These are phyloP conservation scores for Sphyrna mokarran DNA, from an alignment of 2,113 vertebrate species.

Conservation along the genomic window DNA sequence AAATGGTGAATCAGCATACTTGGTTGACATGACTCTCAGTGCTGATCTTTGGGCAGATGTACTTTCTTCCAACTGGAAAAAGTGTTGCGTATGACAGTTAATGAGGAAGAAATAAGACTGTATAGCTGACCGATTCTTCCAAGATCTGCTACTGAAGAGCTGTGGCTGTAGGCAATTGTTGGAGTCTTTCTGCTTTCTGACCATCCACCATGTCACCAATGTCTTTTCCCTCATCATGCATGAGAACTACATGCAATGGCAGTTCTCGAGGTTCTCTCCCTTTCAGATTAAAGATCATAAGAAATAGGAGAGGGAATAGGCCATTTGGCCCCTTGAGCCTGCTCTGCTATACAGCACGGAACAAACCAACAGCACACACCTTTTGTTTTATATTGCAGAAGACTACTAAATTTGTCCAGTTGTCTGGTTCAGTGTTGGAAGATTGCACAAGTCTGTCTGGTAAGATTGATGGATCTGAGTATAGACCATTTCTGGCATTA, in stretches of 20 bases:
- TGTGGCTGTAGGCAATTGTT: not conserved
- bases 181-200: not conserved
- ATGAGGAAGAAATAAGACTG: not conserved
- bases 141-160: not conserved
- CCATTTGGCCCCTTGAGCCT: not conserved
- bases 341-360: not conserved
- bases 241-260: not conserved
- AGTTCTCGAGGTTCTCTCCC: not conserved
- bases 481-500: not conserved
- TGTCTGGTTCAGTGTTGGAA: not conserved
- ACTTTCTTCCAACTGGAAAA: not conserved
- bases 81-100: not conserved
- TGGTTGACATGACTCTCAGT: not conserved
- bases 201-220: not conserved
- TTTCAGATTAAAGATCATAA: not conserved
- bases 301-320: not conserved
- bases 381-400: not conserved
- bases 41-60: not conserved
- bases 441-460: not conserved
- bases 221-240: not conserved
- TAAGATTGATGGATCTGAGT: not conserved
- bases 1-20: not conserved
- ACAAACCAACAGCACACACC: not conserved
- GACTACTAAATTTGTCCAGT: not conserved
- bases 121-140: not conserved